Evolutionary conservation across 1,140 invertebrate genomes (phyloP).

Genomic region (Procambarus clarkii): DNA sequence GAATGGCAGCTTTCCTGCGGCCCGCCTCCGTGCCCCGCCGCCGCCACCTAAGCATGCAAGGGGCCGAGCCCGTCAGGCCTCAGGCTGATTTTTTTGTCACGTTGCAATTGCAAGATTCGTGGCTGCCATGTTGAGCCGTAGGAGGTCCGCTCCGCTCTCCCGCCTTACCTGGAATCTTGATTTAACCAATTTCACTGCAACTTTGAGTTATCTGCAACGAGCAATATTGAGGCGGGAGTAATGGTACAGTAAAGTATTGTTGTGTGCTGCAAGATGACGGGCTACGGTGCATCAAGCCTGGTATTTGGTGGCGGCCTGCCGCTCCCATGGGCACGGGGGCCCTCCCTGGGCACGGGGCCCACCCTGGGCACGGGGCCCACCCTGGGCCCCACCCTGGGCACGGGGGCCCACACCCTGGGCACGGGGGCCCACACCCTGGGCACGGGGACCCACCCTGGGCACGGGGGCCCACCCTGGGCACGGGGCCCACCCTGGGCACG

Average conservation of each 20-base stretch:
- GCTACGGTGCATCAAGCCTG: conserved; percentile 63
- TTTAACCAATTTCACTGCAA: conserved; percentile 38
- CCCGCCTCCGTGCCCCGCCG: conserved; percentile 41
- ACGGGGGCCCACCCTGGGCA: too few species aligned
- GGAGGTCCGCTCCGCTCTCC: conserved; percentile 54
- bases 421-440: too few species aligned
- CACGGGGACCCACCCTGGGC: too few species aligned
- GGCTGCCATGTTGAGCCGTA: conserved; percentile 41
- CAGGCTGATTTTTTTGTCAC: conserved; percentile 64
- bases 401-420: too few species aligned
- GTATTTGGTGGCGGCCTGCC: conserved; percentile 62
- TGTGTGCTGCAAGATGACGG: conserved; percentile 57
- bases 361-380: too few species aligned
- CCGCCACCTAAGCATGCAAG: conserved; percentile 66
- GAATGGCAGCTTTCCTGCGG: conserved; percentile 66
- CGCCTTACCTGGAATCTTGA: conserved; percentile 18
- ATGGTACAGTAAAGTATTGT: conserved; percentile 60
- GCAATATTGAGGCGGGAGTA: conserved; percentile 38
- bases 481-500: too few species aligned
- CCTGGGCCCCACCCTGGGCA: too few species aligned
- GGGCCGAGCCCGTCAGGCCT: conserved; percentile 49
- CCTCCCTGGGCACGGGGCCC: too few species aligned
- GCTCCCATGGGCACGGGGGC: conserved; percentile 23
- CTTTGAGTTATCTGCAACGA: conserved; percentile 8
- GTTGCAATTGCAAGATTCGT: conserved; percentile 61